Percentiles rank a stretch among this genome's conserved stretches.
These are phyloP conservation scores for Ammodramus savannarum DNA, from an alignment of 2,113 vertebrate genomes.

Conservation along the genomic window DNA sequence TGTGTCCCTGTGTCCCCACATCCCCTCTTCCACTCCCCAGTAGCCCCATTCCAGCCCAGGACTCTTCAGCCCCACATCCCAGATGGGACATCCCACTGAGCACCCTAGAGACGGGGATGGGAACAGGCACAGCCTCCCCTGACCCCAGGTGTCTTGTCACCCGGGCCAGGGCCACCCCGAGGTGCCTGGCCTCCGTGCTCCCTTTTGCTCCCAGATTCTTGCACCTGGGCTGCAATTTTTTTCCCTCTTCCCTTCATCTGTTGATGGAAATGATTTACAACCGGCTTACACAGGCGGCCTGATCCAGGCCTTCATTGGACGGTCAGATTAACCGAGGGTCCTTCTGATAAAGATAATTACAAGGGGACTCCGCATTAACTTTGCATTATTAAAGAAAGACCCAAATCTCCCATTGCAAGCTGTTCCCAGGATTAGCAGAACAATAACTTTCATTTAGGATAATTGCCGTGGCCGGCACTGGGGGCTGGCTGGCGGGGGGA, in stretches of 20 bases:
- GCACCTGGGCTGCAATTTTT: constrained; percentile 63
- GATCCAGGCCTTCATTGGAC: constrained; percentile 61
- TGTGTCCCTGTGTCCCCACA: neutral
- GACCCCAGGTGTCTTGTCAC: neutral
- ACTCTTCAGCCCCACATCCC: neutral
- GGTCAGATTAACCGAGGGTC: constrained; percentile 73
- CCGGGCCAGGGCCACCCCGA: accelerated
- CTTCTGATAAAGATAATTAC: constrained; percentile 81
- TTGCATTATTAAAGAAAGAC: constrained; percentile 82
- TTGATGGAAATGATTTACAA: constrained; percentile 65
- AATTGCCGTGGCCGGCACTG: constrained; percentile 71
- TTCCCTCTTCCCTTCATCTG: constrained; percentile 30
- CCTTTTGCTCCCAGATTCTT: constrained; percentile 58
- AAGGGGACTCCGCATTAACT: constrained; percentile 78
- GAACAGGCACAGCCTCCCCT: neutral
- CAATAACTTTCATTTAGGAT: constrained; percentile 83
- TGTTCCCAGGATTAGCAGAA: constrained; percentile 80
- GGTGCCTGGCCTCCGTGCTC: neutral
- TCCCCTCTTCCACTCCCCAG: neutral
- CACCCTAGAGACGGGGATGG: accelerated
- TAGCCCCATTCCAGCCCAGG: neutral
- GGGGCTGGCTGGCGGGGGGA: constrained; percentile 21
- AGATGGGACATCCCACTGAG: accelerated
- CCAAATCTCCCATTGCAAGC: constrained; percentile 80
- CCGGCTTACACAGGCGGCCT: constrained; percentile 65